Evolutionary conservation across 1,140 invertebrate genomes (phyloP).

Genomic region (Wasmannia auropunctata): DNA sequence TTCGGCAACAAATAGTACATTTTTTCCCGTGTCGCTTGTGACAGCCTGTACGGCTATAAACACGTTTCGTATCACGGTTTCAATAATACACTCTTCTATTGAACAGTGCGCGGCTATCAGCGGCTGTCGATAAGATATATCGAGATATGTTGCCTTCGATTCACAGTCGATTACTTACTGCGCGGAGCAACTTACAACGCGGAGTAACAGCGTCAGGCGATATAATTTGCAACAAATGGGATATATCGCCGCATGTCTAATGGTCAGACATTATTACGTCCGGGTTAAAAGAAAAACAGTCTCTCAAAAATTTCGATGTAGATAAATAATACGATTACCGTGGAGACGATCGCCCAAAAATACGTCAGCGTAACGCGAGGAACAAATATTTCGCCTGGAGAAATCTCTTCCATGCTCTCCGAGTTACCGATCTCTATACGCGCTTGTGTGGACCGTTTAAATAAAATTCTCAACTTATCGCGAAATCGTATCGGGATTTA

Average conservation of each 20-base stretch:
- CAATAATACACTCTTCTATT: background rate
- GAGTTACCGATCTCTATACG: background rate
- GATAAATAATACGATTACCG: conserved; percentile 1
- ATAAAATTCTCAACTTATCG: conserved; percentile 1
- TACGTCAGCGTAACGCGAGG: background rate
- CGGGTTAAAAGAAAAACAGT: conserved; percentile 43
- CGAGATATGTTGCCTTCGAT: conserved; percentile 12
- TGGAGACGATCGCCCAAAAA: background rate
- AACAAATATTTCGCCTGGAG: background rate
- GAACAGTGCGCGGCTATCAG: conserved; percentile 23
- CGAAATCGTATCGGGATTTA: background rate
- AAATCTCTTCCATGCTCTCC: background rate
- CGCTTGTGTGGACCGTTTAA: background rate
- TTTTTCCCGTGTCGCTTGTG: background rate
- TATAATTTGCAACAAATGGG: conserved; percentile 19
- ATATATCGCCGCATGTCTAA: background rate
- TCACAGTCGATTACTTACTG: background rate
- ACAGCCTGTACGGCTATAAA: background rate
- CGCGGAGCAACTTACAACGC: background rate
- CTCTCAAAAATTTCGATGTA: conserved; percentile 39
- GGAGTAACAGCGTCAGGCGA: conserved; percentile 12
- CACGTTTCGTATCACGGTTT: conserved; percentile 8
- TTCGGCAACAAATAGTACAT: conserved; percentile 23
- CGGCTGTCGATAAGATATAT: conserved; percentile 47
- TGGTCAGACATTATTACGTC: conserved; percentile 16